Evolutionary conservation across 2,797 vertebrate genomes (phyloP).

Genomic region (Holocentrus rufus): DNA sequence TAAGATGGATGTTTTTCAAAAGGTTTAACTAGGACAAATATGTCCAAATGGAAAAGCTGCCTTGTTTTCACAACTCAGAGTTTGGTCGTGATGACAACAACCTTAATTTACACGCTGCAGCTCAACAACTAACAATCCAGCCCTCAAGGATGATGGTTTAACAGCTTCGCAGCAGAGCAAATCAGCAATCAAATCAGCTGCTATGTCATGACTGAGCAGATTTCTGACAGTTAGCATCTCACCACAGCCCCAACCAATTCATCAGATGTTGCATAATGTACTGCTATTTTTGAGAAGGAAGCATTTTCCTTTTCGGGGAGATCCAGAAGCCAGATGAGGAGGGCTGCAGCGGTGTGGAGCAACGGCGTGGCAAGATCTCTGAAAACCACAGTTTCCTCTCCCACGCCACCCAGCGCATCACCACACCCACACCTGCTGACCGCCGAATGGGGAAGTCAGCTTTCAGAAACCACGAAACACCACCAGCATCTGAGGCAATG

Average conservation of each 20-base stretch:
- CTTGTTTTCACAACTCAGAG: too few species aligned
- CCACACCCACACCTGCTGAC: slow-evolving; percentile 48
- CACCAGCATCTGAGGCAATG: slow-evolving; percentile 4
- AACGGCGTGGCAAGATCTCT: slow-evolving; percentile 34
- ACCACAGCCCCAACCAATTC: neutral
- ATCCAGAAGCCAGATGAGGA: slow-evolving; percentile 40
- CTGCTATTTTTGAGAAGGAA: slow-evolving; percentile 17
- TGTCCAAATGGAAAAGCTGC: too few species aligned
- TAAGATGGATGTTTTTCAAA: neutral
- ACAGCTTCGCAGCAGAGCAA: neutral
- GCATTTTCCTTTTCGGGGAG: slow-evolving; percentile 10
- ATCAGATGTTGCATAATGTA: slow-evolving; percentile 8
- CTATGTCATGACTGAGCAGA: neutral
- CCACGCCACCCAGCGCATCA: slow-evolving; percentile 54
- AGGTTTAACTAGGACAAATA: neutral
- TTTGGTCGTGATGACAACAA: neutral
- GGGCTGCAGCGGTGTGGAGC: slow-evolving; percentile 61
- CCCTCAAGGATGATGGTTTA: neutral
- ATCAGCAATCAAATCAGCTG: neutral
- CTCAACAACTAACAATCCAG: neutral
- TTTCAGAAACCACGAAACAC: slow-evolving; percentile 40
- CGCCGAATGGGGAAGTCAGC: slow-evolving; percentile 55
- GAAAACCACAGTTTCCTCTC: slow-evolving; percentile 77
- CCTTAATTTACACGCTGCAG: neutral
- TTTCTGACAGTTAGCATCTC: slow-evolving; percentile 11